These are phyloP conservation scores for Elachura formosa DNA, from an alignment of 2,113 vertebrate genomes.

Conservation along the genomic window DNA sequence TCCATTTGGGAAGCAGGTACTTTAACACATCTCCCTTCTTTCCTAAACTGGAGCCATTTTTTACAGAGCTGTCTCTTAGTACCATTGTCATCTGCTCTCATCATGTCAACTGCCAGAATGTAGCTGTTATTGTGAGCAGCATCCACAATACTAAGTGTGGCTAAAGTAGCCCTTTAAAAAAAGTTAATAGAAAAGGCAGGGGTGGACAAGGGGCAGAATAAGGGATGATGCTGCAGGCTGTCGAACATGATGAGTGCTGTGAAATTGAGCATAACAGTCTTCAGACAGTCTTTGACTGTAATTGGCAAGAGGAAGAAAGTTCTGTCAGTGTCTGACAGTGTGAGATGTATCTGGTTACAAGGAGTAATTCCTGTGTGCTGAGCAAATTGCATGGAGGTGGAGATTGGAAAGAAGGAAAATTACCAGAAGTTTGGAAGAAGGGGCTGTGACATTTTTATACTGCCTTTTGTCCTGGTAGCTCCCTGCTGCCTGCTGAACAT, in stretches of 20 bases:
- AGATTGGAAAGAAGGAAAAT: neutral
- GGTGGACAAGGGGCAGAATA: neutral
- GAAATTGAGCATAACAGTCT: neutral
- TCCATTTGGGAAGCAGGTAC: neutral
- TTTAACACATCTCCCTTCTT: neutral
- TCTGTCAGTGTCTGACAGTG: neutral
- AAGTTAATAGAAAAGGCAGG: neutral
- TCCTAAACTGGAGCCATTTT: neutral
- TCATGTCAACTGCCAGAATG: neutral
- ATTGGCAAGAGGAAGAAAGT: neutral
- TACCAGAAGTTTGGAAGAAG: neutral
- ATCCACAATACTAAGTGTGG: neutral
- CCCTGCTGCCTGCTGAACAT: neutral
- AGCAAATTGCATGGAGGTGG: neutral
- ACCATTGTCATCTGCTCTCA: neutral
- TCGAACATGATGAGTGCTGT: neutral
- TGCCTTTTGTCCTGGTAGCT: neutral
- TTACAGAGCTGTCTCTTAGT: neutral
- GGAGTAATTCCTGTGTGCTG: neutral
- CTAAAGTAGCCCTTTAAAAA: neutral
- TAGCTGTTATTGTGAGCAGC: neutral
- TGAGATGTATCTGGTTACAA: neutral
- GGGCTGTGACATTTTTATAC: neutral
- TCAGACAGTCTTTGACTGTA: neutral
- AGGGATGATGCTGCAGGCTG: neutral